Percentiles rank a stretch among this genome's conserved stretches.
phyloP scores from a whole-genome alignment of 2,113 vertebrate genomes.

The Percina caprodes region DNA sequence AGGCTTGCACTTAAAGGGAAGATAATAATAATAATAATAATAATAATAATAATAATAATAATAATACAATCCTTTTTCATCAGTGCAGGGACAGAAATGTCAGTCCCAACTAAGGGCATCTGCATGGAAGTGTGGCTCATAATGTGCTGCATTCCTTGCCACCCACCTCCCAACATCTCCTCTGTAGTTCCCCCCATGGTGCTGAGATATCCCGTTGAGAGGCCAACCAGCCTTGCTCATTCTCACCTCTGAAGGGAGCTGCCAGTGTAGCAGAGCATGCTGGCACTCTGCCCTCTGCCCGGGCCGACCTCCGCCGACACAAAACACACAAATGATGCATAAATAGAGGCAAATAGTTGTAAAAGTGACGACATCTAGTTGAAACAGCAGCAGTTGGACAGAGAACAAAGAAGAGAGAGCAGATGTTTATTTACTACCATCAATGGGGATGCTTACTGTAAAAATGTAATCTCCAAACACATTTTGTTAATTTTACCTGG shows the following conservation, averaged over 20 bases:
- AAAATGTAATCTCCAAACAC: background rate
- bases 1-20: slow-evolving; percentile 9
- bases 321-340: slow-evolving; percentile 63
- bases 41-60: too few species aligned
- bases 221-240: slow-evolving; percentile 68
- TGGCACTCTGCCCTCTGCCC: slow-evolving; percentile 67
- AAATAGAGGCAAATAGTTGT: slow-evolving; percentile 56
- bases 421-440: slow-evolving; percentile 16
- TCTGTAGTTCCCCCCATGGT: slow-evolving; percentile 32
- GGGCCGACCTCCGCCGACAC: slow-evolving; percentile 54
- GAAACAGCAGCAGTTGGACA: slow-evolving; percentile 20
- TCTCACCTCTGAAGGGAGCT: slow-evolving; percentile 76
- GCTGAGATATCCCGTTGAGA: slow-evolving; percentile 54
- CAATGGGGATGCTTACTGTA: background rate
- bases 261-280: slow-evolving; percentile 49
- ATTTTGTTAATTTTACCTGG: slow-evolving; percentile 1
- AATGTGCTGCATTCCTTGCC: slow-evolving; percentile 60
- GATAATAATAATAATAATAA: too few species aligned
- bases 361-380: slow-evolving; percentile 46
- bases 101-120: slow-evolving; percentile 43
- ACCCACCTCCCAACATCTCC: slow-evolving; percentile 66
- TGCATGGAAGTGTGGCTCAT: slow-evolving; percentile 51
- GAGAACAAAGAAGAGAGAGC: background rate
- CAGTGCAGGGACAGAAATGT: slow-evolving; percentile 8
- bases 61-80: slow-evolving; percentile 15